phyloP scores from a whole-genome alignment of 2,797 vertebrate species.

The Myoxocephalus aenaeus region DNA sequence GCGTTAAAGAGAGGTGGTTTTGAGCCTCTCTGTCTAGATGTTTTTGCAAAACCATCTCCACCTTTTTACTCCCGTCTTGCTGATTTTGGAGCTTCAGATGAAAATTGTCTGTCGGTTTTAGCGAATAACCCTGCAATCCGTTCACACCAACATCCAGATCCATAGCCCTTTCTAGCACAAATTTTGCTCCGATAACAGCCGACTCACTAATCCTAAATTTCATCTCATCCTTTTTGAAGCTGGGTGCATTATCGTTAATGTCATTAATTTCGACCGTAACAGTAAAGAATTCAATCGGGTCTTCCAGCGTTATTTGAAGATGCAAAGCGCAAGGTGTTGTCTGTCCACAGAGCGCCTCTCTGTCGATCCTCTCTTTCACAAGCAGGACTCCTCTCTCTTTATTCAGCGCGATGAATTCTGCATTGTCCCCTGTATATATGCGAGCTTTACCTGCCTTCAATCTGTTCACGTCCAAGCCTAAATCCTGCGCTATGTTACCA shows the following conservation, averaged over 20 bases:
- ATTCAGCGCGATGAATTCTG: constrained; percentile 76
- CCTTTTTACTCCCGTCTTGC: constrained; percentile 75
- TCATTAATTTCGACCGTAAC: constrained; percentile 67
- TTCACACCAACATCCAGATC: constrained; percentile 72
- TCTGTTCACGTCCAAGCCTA: constrained; percentile 73
- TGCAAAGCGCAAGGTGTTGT: constrained; percentile 72
- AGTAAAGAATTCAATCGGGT: constrained; percentile 62
- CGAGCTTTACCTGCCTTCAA: constrained; percentile 83
- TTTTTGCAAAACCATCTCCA: constrained; percentile 67
- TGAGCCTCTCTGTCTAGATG: constrained; percentile 64
- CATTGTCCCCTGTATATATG: constrained; percentile 78
- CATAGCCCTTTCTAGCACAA: constrained; percentile 53
- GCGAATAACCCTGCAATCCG: constrained; percentile 61
- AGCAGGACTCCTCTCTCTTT: constrained; percentile 73
- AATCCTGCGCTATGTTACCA: constrained; percentile 76
- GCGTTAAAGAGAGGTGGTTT: constrained; percentile 52
- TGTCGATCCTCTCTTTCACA: constrained; percentile 77
- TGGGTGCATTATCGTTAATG: constrained; percentile 76
- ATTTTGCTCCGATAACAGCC: constrained; percentile 64
- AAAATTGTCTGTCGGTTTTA: constrained; percentile 77
- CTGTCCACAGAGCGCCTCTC: constrained; percentile 69
- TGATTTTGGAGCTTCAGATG: constrained; percentile 74
- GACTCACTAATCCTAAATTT: constrained; percentile 66
- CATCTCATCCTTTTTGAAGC: constrained; percentile 47
- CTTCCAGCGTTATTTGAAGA: constrained; percentile 69